These are phyloP conservation scores for Smittia sp. DNA, from an alignment of 2,888 invertebrate genomes.

Conservation along the genomic window DNA sequence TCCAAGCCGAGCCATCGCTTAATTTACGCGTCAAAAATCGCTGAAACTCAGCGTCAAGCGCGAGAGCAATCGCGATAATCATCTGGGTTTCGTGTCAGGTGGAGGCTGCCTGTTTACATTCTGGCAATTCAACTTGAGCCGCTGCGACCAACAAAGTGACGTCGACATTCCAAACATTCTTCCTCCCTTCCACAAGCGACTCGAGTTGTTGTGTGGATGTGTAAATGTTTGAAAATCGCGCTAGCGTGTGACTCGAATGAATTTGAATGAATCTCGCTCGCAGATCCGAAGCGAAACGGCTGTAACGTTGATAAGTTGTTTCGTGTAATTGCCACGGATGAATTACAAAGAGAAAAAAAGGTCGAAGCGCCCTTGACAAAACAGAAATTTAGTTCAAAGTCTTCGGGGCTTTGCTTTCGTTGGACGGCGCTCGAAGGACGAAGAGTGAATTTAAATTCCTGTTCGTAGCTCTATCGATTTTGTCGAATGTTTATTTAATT, in stretches of 20 bases:
- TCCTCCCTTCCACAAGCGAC: not conserved
- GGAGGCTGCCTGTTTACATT: not conserved
- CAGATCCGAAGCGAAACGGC: no score
- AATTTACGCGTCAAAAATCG: not conserved
- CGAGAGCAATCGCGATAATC: not conserved
- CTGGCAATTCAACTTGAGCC: not conserved
- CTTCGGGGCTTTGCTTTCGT: not conserved
- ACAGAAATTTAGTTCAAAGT: not conserved
- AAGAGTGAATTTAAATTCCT: constrained; percentile 11
- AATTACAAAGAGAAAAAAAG: not conserved
- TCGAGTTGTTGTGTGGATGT: not conserved
- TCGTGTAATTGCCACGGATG: not conserved
- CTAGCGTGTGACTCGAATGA: not conserved
- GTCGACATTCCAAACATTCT: not conserved
- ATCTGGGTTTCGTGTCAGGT: not conserved
- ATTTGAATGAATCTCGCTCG: no score
- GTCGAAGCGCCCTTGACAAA: not conserved
- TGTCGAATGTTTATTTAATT: constrained; percentile 11
- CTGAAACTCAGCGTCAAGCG: not conserved
- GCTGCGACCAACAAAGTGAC: not conserved
- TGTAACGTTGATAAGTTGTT: no score
- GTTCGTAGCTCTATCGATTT: constrained; percentile 7
- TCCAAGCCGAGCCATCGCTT: no score
- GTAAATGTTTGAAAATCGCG: not conserved
- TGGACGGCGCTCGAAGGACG: constrained; percentile 8